Evolutionary conservation across 2,888 invertebrate genomes (phyloP).

Genomic region (Tenthredo notha): DNA sequence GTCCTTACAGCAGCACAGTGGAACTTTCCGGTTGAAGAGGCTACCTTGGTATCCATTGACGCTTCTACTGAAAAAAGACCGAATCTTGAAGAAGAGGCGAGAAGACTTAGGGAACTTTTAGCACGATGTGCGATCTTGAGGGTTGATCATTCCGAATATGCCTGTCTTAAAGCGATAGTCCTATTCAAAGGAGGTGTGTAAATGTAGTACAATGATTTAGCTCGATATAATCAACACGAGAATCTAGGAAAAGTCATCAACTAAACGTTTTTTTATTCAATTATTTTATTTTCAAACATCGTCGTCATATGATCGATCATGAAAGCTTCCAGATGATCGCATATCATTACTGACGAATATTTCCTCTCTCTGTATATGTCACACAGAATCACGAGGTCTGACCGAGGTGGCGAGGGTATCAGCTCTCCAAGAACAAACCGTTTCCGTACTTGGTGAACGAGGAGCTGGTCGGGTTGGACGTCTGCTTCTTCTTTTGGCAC

Average conservation of each 20-base stretch:
- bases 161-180: constrained; percentile 90
- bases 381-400: constrained; percentile 82
- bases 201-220: constrained; percentile 57
- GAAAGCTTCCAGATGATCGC: background rate
- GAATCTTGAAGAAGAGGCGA: constrained; percentile 80
- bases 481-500: constrained; percentile 86
- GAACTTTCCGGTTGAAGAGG: constrained; percentile 86
- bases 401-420: constrained; percentile 82
- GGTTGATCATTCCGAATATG: constrained; percentile 91
- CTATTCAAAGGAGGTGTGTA: constrained; percentile 88
- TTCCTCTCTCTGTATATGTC: too few relatives aligned
- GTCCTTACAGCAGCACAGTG: constrained; percentile 91
- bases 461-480: constrained; percentile 86
- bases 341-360: background rate
- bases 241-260: background rate
- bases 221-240: background rate
- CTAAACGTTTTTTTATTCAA: background rate
- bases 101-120: constrained; percentile 84
- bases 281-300: background rate
- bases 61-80: constrained; percentile 80
- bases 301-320: background rate
- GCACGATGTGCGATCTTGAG: constrained; percentile 83
- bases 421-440: constrained; percentile 90
- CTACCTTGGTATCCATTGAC: constrained; percentile 76
- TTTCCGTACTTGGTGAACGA: constrained; percentile 88